Conservation (phyloP, 2,113 vertebrate genomes). For the Trochalopteron elliotii region DNA sequence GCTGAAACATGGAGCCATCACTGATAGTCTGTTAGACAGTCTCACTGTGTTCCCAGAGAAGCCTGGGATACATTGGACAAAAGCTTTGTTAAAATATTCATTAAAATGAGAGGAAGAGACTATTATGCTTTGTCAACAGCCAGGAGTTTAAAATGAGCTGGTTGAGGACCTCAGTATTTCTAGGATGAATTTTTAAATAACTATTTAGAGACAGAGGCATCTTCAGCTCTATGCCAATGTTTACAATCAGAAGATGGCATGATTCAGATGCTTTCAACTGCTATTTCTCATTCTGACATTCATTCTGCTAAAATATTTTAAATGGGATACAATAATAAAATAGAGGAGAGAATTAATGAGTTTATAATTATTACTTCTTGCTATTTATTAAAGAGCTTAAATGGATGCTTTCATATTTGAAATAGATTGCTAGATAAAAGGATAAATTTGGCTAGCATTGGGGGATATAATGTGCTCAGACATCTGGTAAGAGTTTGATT, state of each 20-base stretch:
- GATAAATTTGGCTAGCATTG: background rate
- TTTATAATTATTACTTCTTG: constrained; percentile 15
- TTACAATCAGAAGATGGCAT: background rate
- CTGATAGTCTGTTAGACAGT: background rate
- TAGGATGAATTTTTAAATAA: constrained; percentile 11
- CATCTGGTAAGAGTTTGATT: background rate
- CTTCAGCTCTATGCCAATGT: background rate
- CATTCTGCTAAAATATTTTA: background rate
- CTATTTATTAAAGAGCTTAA: constrained; percentile 6
- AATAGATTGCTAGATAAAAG: background rate
- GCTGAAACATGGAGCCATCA: background rate
- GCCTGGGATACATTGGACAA: background rate
- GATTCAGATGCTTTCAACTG: background rate
- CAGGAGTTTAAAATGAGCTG: background rate
- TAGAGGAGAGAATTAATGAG: background rate
- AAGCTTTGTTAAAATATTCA: background rate
- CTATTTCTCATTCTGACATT: background rate
- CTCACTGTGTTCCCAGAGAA: background rate
- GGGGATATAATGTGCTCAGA: background rate
- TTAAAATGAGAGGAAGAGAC: background rate
- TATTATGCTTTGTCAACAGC: background rate
- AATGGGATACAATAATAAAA: background rate
- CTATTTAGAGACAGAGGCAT: background rate
- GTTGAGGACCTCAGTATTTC: background rate
- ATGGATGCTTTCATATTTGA: background rate